A percentile compares a stretch with the other conserved stretches of the same genome.
These are phyloP conservation scores for Tympanoctomys barrerae DNA, from an alignment of 2,797 vertebrate genomes.

Conservation along the genomic window DNA sequence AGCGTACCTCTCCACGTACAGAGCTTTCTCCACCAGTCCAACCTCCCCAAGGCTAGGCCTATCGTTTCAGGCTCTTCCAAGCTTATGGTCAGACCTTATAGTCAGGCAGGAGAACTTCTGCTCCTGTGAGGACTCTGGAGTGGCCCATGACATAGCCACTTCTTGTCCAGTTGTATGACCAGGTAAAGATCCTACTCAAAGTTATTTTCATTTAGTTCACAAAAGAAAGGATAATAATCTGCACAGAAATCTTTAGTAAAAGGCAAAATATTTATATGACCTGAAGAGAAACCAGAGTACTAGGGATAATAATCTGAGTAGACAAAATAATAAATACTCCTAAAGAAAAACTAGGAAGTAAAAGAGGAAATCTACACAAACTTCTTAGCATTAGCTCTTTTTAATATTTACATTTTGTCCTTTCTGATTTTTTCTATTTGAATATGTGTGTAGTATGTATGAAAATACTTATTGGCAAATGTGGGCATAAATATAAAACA, in stretches of 20 bases:
- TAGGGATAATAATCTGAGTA: neutral
- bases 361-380: neutral
- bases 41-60: neutral
- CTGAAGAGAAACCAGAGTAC: too few species aligned
- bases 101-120: neutral
- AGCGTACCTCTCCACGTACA: neutral
- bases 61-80: neutral
- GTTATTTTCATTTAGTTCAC: neutral
- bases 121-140: neutral
- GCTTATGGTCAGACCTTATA: fast-evolving
- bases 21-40: neutral
- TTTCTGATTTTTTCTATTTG: neutral
- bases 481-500: neutral
- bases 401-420: neutral
- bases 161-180: fast-evolving
- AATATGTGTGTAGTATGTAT: neutral
- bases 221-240: neutral
- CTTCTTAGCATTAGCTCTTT: neutral
- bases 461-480: neutral
- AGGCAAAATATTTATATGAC: too few species aligned
- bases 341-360: constrained; percentile 34
- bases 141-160: neutral
- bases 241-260: too few species aligned
- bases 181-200: neutral
- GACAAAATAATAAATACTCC: neutral